Percentiles rank a stretch among this genome's conserved stretches.
These are phyloP conservation scores for Mesaphorura yosii DNA, from an alignment of 1,140 invertebrate species.

Conservation along the genomic window DNA sequence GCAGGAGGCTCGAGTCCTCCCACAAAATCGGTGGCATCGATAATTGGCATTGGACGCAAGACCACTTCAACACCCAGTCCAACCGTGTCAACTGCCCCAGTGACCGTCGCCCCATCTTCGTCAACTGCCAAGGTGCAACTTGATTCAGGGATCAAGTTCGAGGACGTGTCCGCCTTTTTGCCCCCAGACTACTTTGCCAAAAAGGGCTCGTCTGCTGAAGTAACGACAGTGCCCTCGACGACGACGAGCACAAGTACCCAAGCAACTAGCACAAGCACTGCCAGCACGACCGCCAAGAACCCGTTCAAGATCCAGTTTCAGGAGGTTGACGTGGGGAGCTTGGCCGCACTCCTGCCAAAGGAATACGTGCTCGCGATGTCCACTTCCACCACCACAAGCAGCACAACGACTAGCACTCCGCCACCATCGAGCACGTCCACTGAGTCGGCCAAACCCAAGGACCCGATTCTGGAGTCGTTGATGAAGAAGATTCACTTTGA, in stretches of 20 bases:
- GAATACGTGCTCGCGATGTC: slow-evolving; percentile 9
- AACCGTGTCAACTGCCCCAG: too few species aligned
- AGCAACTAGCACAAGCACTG: too few species aligned
- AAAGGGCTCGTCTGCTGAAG: not conserved
- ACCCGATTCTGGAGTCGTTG: slow-evolving; percentile 33
- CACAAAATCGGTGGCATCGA: too few species aligned
- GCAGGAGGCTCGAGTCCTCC: too few species aligned
- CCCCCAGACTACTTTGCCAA: slow-evolving; percentile 42
- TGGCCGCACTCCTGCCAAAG: slow-evolving; percentile 18
- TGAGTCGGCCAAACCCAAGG: slow-evolving; percentile 34
- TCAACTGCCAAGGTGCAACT: not conserved
- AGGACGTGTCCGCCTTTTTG: slow-evolving; percentile 45
- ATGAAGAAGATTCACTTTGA: slow-evolving; percentile 48
- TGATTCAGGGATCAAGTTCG: slow-evolving; percentile 27
- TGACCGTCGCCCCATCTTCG: slow-evolving; percentile 3
- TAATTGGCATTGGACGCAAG: too few species aligned
- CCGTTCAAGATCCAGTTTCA: slow-evolving; percentile 3
- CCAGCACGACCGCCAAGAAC: slow-evolving; percentile 6
- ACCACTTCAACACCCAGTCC: too few species aligned
- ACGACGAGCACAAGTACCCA: too few species aligned
- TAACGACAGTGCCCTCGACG: too few species aligned
- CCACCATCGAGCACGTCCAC: slow-evolving; percentile 17
- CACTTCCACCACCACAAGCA: slow-evolving; percentile 16
- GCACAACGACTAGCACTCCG: slow-evolving; percentile 32
- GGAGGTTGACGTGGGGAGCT: not conserved